Evolutionary conservation across 2,888 invertebrate genomes (phyloP), one percentile per base, ranked within the genome.

Genomic region (Tineola bisselliella): DNA sequence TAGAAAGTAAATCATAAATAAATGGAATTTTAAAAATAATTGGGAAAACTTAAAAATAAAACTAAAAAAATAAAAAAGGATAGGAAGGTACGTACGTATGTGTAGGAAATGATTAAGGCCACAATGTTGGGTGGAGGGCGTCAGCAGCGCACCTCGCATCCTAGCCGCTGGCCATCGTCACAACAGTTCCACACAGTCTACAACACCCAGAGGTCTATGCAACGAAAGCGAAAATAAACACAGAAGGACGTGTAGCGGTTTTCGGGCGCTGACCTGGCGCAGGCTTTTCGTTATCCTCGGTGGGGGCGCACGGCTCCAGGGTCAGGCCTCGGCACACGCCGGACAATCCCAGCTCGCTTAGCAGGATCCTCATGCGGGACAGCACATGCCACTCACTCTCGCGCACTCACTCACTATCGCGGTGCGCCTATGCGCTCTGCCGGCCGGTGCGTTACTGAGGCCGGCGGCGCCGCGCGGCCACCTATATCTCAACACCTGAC

Each of bases 381-480:
- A 76, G 82, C 83, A 84, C 87, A 84, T 84, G 82, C 81, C 86
- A 84, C 82, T 84, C 86, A 86, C 84, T 86, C 72, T 83, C 84
- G 44, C 59, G 77, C 84, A 84, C 80, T 79, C 81, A 84, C 84
- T 79, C 59, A 62, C 61, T 59, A 75, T 31, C 59, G 74, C 75
- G 76, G 76, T 77, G 76, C 78, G 79, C 79, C 76, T 78, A 74
- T 77, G 81, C 81, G 74, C 81, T 78, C 76, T 78, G 72, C 81
- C 79, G 80, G 86, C 82, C 81, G 84, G 84, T 87, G 86, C 84
- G 84, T 83, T 87, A 87, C 87, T 87, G 86, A 87, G 84, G 86
- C 84, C 84, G 84, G 82, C 84, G 83, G 81, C 83, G 81, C 79
- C 74, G 81, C 81, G 75, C 82, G 79, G 81, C 81, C 80, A 84